Evolutionary conservation across 2,888 invertebrate genomes (phyloP), one percentile per base, ranked within the genome.

Genomic region (Ecdyonurus torrentis): DNA sequence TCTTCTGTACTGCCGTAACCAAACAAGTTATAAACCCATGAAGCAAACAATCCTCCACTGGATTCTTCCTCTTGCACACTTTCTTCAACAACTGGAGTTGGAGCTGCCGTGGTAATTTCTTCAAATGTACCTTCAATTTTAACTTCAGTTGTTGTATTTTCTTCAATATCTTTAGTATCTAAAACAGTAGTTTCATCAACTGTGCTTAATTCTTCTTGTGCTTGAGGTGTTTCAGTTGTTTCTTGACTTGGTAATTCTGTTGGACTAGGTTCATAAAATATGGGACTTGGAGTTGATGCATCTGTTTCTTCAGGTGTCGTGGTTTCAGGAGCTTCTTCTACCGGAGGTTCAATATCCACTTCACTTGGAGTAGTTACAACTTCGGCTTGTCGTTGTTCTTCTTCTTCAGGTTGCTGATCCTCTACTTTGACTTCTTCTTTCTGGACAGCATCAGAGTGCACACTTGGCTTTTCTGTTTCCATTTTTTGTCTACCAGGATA

Each of bases 131-230:
- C 18, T 50, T 22, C 24, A n/a, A 55, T 62, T 59, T 22, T 25
- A 50, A 58, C 61, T 22, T 19, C 18, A 24, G 61, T 53, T 10
- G 59, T 52, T 2, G 55, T 23, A 37, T 62, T 20, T 25, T 65
- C 50, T 60, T 53, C 60, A 23, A 3, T 1, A 18, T 5, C 19
- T 20, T 22, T 55, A 7, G 22, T 10, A 55, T n/a, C 22, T 55
- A 20, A 20, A 55, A 20, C 20, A 20, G 5, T 22, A 55, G n/a
- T 7, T 7, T 55, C 22, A 55, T 20, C 55, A 55, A 55, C 20
- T 55, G 5, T n/a, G 7, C n/a, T 22, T 55, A 55, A 55, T 7
- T 55, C n/a, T n/a, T n/a, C n/a, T n/a, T n/a, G n/a, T n/a, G n/a
- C n/a, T 22, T 20, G 22, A 55, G n/a, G n/a, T 7, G n/a, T 37